These are phyloP conservation scores for Drosophila burlai DNA, from an alignment of 1,140 invertebrate species.

Conservation along the genomic window DNA sequence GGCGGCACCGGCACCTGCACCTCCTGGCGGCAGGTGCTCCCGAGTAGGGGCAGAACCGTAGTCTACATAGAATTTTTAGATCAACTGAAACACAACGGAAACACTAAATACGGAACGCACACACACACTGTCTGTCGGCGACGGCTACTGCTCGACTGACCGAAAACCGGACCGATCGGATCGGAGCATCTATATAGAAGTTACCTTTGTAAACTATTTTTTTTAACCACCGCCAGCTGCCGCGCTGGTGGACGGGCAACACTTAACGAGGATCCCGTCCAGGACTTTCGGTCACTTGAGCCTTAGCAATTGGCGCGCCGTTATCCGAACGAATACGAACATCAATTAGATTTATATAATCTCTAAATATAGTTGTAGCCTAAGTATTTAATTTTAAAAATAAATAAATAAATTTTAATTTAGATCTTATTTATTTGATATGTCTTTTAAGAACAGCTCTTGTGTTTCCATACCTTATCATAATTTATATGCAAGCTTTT, in stretches of 20 bases:
- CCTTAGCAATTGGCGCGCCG: slow-evolving; percentile 65
- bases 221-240: slow-evolving; percentile 49
- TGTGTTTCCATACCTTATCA: slow-evolving; percentile 81
- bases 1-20: slow-evolving; percentile 43
- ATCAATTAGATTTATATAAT: slow-evolving; percentile 81
- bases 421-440: slow-evolving; percentile 82
- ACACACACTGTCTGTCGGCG: slow-evolving; percentile 60
- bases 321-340: slow-evolving; percentile 72
- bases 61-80: slow-evolving; percentile 74
- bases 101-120: slow-evolving; percentile 63
- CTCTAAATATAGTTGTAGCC: slow-evolving; percentile 78
- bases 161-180: slow-evolving; percentile 58
- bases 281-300: slow-evolving; percentile 83
- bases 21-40: slow-evolving; percentile 17
- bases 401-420: slow-evolving; percentile 84
- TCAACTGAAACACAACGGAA: slow-evolving; percentile 67
- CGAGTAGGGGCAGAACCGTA: slow-evolving; percentile 62
- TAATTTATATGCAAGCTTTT: slow-evolving; percentile 82
- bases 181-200: slow-evolving; percentile 23
- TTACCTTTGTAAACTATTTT: slow-evolving; percentile 76
- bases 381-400: slow-evolving; percentile 84
- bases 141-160: slow-evolving; percentile 84
- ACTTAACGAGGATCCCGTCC: slow-evolving; percentile 16
- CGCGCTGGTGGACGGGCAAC: slow-evolving; percentile 31
- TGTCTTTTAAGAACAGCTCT: slow-evolving; percentile 83